phyloP scores from a whole-genome alignment of 2,888 invertebrate genomes.

The Kryphioiulus occultus region DNA sequence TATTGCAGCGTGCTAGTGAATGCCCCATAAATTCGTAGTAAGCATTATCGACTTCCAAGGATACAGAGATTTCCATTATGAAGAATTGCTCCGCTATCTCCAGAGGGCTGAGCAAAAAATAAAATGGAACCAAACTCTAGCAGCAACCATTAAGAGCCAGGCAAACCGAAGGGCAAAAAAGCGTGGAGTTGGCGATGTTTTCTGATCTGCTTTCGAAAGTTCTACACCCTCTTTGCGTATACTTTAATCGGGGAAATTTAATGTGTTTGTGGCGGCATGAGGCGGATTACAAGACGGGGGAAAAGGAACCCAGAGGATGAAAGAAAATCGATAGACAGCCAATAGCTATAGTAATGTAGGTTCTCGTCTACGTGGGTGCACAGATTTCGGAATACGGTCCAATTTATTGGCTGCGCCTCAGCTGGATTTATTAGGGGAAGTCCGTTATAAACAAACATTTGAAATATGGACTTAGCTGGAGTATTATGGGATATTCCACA shows the following conservation, averaged over 20 bases:
- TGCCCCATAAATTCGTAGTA: no score
- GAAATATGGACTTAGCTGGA: neutral
- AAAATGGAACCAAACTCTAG: neutral
- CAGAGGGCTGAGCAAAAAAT: neutral
- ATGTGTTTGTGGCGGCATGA: constrained; percentile 30
- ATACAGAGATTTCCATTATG: neutral
- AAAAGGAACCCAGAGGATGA: constrained; percentile 16
- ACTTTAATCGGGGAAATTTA: constrained; percentile 31
- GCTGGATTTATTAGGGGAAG: constrained; percentile 35
- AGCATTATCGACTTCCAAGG: neutral
- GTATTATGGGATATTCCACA: neutral
- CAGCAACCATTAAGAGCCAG: neutral
- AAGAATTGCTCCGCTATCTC: neutral
- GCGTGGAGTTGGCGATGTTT: neutral
- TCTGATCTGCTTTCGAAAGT: constrained; percentile 3
- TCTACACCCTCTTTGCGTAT: constrained; percentile 21
- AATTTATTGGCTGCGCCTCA: constrained; percentile 26
- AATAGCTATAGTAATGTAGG: constrained; percentile 11
- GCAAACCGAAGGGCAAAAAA: neutral
- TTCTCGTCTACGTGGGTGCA: neutral
- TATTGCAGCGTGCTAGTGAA: no score
- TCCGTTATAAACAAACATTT: constrained; percentile 26
- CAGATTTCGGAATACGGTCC: neutral
- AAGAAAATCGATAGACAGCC: constrained; percentile 26
- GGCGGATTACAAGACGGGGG: constrained; percentile 10